phyloP scores from a whole-genome alignment of 2,113 vertebrate genomes.

The Pygoscelis adeliae region DNA sequence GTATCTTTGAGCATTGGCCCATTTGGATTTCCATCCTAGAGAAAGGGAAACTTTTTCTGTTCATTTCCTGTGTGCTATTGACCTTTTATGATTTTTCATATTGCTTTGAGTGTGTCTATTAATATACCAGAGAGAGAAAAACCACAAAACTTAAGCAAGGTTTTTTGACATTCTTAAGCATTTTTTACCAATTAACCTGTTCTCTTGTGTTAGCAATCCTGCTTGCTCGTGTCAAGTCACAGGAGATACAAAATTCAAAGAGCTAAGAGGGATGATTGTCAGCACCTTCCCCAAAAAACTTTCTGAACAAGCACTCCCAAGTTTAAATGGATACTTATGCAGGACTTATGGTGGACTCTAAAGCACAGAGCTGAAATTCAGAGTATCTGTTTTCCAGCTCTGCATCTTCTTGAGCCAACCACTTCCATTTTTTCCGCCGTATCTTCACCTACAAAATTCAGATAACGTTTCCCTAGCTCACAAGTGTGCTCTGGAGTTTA shows the following conservation, averaged over 20 bases:
- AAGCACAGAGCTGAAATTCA: background rate
- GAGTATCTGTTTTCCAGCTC: background rate
- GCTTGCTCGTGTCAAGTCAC: background rate
- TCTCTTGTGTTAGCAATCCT: background rate
- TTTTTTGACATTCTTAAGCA: background rate
- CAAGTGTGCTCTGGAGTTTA: background rate
- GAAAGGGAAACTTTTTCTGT: background rate
- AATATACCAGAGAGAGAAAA: background rate
- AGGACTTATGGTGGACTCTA: background rate
- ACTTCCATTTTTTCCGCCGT: background rate
- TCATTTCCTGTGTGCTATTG: background rate
- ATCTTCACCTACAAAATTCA: background rate
- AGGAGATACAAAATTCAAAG: background rate
- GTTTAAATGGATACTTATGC: background rate
- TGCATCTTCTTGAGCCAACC: background rate
- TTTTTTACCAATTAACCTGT: background rate
- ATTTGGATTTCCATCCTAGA: background rate
- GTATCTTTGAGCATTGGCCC: background rate
- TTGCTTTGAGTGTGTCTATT: background rate
- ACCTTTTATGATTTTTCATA: conserved; percentile 11
- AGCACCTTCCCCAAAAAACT: background rate
- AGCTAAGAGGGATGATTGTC: background rate
- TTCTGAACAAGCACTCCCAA: background rate
- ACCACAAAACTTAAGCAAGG: background rate
- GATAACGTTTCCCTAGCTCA: background rate